Evolutionary conservation across 1,140 invertebrate genomes (phyloP).

Genomic region (honey bee (Apis mellifera)): DNA sequence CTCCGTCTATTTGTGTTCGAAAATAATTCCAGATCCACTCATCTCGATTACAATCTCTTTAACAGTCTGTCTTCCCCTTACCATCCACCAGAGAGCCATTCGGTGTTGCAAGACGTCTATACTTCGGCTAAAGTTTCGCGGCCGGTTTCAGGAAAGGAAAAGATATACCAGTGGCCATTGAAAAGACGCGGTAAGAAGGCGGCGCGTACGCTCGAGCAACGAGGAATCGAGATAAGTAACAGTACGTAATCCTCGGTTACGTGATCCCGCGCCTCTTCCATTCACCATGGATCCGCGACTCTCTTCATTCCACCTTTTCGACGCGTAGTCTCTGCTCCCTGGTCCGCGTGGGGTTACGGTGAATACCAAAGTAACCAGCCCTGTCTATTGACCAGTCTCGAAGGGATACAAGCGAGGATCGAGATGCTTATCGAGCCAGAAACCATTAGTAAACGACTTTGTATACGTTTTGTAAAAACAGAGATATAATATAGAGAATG

Average conservation of each 20-base stretch:
- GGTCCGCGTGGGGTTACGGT: slow-evolving; percentile 16
- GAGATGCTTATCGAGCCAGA: slow-evolving; percentile 39
- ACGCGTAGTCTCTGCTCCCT: background rate
- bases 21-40: background rate
- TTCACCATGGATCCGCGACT: slow-evolving; percentile 23
- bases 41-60: slow-evolving; percentile 34
- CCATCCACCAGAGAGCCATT: background rate
- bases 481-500: background rate
- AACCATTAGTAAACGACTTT: background rate
- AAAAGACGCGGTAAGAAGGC: slow-evolving; percentile 11
- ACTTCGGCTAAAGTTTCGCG: background rate
- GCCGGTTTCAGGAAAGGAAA: background rate
- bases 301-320: slow-evolving; percentile 36
- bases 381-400: slow-evolving; percentile 10
- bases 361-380: slow-evolving; percentile 49
- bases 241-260: slow-evolving; percentile 42
- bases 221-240: slow-evolving; percentile 32
- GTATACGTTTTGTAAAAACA: background rate
- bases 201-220: background rate
- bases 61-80: slow-evolving; percentile 6
- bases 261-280: slow-evolving; percentile 26
- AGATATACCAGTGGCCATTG: slow-evolving; percentile 1
- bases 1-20: background rate
- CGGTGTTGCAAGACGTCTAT: background rate
- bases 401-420: slow-evolving; percentile 28